Conservation (phyloP, 2,888 invertebrate genomes). For the Chironomus tentans region DNA sequence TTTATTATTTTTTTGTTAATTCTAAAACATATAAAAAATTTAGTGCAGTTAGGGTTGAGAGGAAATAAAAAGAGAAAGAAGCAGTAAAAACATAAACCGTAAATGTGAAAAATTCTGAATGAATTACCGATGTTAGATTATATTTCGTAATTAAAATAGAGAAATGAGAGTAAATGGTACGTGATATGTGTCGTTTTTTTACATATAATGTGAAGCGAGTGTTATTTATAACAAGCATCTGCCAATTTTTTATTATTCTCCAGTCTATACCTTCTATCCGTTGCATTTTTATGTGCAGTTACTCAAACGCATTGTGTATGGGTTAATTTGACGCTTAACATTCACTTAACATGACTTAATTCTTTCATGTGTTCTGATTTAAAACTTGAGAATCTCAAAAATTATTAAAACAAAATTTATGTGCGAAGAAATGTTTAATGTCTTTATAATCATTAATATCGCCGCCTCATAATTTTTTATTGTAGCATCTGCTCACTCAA, state of each 20-base stretch:
- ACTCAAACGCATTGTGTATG: too few relatives aligned
- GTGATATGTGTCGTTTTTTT: slow-evolving; percentile 5
- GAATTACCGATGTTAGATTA: slow-evolving; percentile 25
- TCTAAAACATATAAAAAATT: background rate
- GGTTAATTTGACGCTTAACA: too few relatives aligned
- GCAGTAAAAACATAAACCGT: background rate
- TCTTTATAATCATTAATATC: too few relatives aligned
- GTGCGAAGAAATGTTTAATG: too few relatives aligned
- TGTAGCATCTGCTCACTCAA: background rate
- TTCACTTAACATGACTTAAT: too few relatives aligned
- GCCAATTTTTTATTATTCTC: slow-evolving; percentile 17
- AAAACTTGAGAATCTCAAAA: too few relatives aligned
- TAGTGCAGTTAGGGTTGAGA: background rate
- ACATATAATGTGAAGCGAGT: background rate
- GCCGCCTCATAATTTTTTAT: too few relatives aligned
- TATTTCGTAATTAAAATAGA: slow-evolving; percentile 26
- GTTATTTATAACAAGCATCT: slow-evolving; percentile 16
- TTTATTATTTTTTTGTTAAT: too few relatives aligned
- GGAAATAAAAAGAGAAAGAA: background rate
- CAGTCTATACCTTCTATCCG: background rate
- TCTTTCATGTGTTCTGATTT: too few relatives aligned
- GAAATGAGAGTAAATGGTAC: slow-evolving; percentile 3
- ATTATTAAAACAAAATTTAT: too few relatives aligned
- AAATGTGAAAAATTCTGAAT: background rate
- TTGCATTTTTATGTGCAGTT: too few relatives aligned